Conservation (phyloP, 1,140 invertebrate genomes). For the Micrasema minimum region DNA sequence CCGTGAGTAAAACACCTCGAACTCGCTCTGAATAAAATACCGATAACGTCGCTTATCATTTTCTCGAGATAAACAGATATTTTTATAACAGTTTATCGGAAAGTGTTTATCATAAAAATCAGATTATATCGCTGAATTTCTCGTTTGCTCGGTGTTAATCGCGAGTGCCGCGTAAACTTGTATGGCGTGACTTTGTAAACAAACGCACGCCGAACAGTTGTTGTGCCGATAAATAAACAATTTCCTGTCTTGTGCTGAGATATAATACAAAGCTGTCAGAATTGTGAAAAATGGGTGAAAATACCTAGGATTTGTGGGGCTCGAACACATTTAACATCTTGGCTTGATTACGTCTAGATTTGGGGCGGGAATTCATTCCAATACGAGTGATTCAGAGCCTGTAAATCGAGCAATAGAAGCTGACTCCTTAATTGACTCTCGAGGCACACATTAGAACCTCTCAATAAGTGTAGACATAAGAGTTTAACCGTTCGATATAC, state of each 20-base stretch:
- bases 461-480: slow-evolving; percentile 2
- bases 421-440: slow-evolving; percentile 11
- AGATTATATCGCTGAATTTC: too few relatives aligned
- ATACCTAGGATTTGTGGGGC: neutral
- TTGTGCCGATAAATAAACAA: slow-evolving; percentile 16
- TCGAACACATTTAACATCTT: neutral
- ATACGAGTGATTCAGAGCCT: slow-evolving; percentile 5
- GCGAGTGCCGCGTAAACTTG: neutral
- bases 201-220: slow-evolving; percentile 6
- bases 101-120: too few relatives aligned
- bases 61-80: too few relatives aligned
- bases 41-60: too few relatives aligned
- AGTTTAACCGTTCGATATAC: slow-evolving; percentile 14
- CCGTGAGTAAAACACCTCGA: too few relatives aligned
- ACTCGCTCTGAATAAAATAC: too few relatives aligned
- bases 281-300: neutral
- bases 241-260: neutral
- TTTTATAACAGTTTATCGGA: too few relatives aligned
- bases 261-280: neutral
- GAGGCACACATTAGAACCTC: slow-evolving; percentile 27
- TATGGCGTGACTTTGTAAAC: slow-evolving; percentile 11
- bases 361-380: neutral
- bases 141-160: too few relatives aligned
- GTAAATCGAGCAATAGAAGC: neutral
- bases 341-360: neutral